Conservation (phyloP, 2,888 invertebrate genomes). For the Latrodectus hesperus region DNA sequence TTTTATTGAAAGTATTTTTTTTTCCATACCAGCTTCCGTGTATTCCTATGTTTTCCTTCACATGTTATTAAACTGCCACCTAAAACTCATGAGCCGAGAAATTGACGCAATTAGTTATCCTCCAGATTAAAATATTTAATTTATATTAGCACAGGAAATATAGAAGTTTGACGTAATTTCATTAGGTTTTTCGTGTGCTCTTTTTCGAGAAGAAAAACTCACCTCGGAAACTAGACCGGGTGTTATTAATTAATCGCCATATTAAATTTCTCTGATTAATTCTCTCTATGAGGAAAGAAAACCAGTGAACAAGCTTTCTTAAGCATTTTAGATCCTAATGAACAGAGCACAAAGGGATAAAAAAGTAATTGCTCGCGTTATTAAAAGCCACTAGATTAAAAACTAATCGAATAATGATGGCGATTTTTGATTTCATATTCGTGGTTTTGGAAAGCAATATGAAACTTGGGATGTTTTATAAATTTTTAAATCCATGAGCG, state of each 20-base stretch:
- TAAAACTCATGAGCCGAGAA: conserved; percentile 5
- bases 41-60: not conserved
- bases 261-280: conserved; percentile 54
- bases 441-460: too few species aligned
- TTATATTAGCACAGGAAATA: conserved; percentile 44
- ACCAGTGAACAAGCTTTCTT: not conserved
- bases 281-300: conserved; percentile 9
- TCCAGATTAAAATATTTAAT: conserved; percentile 51
- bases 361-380: not conserved
- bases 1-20: not conserved
- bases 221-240: conserved; percentile 15
- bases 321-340: conserved; percentile 23
- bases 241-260: conserved; percentile 47
- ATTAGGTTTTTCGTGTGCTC: conserved; percentile 24
- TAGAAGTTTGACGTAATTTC: conserved; percentile 36
- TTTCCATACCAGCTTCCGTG: not conserved
- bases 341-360: conserved; percentile 1
- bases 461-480: too few species aligned
- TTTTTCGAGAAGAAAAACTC: conserved; percentile 22
- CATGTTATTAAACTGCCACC: conserved; percentile 16
- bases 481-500: too few species aligned
- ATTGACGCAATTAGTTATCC: conserved; percentile 37
- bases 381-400: not conserved
- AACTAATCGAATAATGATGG: not conserved
- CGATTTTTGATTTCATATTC: not conserved